A percentile compares a stretch with the other conserved stretches of the same genome.
These are phyloP conservation scores for Dusona sp. DNA, from an alignment of 2,888 invertebrate species.

Conservation along the genomic window DNA sequence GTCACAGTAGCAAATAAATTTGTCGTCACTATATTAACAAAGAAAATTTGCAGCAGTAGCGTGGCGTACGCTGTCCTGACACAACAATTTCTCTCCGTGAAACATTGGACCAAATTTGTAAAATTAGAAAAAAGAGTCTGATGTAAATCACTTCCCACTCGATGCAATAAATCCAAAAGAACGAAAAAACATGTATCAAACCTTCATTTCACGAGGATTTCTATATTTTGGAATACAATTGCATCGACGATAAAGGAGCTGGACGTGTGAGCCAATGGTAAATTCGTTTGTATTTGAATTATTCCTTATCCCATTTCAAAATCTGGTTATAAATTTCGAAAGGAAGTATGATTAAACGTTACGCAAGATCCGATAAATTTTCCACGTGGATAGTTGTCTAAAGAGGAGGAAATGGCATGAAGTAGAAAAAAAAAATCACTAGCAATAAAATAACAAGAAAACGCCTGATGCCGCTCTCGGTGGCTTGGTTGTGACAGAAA, in stretches of 20 bases:
- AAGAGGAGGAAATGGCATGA: background rate
- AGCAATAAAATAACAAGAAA: constrained; percentile 19
- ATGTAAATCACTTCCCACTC: too few relatives aligned
- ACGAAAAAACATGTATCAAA: background rate
- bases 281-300: background rate
- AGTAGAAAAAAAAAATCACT: constrained; percentile 10
- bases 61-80: too few relatives aligned
- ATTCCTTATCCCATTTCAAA: background rate
- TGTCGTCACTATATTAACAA: too few relatives aligned
- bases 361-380: background rate
- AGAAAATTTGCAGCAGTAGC: too few relatives aligned
- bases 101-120: too few relatives aligned
- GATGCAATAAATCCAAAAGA: background rate
- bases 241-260: background rate
- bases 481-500: constrained; percentile 63
- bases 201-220: background rate
- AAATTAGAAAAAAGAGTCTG: too few relatives aligned
- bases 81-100: too few relatives aligned
- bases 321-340: background rate
- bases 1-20: too few relatives aligned
- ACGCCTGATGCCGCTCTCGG: constrained; percentile 20
- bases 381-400: background rate
- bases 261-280: background rate
- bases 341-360: background rate
- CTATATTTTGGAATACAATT: background rate